Percentiles rank a stretch among this genome's conserved stretches.
Conservation (phyloP, 1,140 invertebrate species). For the Anastrepha ludens region DNA sequence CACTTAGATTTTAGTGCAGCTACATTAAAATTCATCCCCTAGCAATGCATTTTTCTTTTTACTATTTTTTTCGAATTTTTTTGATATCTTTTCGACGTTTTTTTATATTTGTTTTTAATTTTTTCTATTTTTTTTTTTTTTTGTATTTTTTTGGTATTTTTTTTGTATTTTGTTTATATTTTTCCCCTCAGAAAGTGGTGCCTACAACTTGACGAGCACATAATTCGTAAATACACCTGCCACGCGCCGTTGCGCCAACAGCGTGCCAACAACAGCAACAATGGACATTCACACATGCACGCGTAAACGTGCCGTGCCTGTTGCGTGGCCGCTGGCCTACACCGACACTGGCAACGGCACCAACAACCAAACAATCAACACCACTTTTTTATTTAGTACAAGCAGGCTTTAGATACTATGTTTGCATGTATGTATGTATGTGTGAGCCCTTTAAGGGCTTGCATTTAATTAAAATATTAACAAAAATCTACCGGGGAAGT, state of each 20-base stretch:
- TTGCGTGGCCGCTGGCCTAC: conserved; percentile 18
- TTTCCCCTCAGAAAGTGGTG: conserved; percentile 14
- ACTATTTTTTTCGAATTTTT: neutral
- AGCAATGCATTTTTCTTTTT: neutral
- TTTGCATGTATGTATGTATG: neutral
- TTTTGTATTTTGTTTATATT: neutral
- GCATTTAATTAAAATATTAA: conserved; percentile 74
- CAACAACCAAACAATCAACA: neutral
- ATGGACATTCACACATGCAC: neutral
- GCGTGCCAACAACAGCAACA: conserved; percentile 41
- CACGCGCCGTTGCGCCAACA: conserved; percentile 64
- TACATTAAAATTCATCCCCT: conserved; percentile 45
- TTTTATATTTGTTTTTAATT: neutral
- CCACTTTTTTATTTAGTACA: conserved; percentile 29
- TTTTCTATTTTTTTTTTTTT: too few relatives aligned
- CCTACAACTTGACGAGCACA: conserved; percentile 35
- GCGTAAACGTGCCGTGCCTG: neutral
- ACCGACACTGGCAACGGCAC: neutral
- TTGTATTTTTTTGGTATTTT: neutral
- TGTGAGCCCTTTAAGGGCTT: conserved; percentile 22
- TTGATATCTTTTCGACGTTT: too few relatives aligned
- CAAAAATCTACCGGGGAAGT: conserved; percentile 62
- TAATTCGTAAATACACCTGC: conserved; percentile 71
- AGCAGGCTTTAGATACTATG: neutral
- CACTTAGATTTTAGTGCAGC: conserved; percentile 30